Conservation (phyloP, 2,113 vertebrate genomes). For the Vireo altiloquus region DNA sequence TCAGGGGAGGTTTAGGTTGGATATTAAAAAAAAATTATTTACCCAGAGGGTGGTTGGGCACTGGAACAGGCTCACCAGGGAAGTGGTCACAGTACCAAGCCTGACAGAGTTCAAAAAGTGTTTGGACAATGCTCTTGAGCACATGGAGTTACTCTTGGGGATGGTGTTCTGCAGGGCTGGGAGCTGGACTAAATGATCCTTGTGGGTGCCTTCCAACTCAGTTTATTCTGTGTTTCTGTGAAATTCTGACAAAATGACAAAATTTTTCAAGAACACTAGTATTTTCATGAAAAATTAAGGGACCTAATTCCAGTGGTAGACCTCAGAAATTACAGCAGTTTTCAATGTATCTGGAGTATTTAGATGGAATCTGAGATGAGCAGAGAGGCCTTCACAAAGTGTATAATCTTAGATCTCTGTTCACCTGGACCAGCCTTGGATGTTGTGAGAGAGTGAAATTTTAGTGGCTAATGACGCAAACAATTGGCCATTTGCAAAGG, state of each 20-base stretch:
- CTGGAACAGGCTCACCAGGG: background rate
- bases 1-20: too few relatives aligned
- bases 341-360: background rate
- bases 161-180: too few relatives aligned
- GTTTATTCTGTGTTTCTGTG: background rate
- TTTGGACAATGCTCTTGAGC: background rate
- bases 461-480: background rate
- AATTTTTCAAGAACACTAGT: background rate
- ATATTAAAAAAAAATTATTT: background rate
- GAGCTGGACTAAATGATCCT: background rate
- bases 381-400: background rate
- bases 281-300: background rate
- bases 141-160: background rate
- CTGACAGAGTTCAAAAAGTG: background rate
- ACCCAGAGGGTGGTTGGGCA: rapidly evolving
- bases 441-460: background rate
- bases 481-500: background rate
- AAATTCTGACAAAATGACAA: background rate
- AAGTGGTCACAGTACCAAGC: background rate
- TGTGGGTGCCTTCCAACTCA: rapidly evolving
- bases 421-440: background rate
- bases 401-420: background rate
- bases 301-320: background rate
- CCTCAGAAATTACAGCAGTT: background rate
- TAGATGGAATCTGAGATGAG: background rate